These are phyloP conservation scores for Syrista parreyssii DNA, from an alignment of 2,888 invertebrate species.

Conservation along the genomic window DNA sequence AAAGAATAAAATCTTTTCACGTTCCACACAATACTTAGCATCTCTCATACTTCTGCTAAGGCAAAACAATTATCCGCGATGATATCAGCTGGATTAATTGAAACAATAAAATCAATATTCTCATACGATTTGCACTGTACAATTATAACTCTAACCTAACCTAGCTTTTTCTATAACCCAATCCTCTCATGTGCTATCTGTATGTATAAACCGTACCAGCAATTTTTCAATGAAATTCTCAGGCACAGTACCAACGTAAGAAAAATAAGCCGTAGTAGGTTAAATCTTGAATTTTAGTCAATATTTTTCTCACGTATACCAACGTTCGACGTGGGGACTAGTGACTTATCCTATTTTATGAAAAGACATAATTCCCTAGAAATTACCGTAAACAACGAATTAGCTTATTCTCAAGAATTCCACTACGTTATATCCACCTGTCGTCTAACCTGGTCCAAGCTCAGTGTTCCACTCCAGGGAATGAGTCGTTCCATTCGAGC, in stretches of 20 bases:
- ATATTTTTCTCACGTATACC: too few species aligned
- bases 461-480: constrained; percentile 14
- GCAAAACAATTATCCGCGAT: not conserved
- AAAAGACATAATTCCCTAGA: not conserved
- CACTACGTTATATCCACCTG: not conserved
- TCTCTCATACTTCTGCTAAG: not conserved
- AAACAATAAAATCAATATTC: not conserved
- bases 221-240: not conserved
- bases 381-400: not conserved
- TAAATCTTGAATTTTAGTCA: too few species aligned
- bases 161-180: not conserved
- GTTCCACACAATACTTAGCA: not conserved
- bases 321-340: too few species aligned
- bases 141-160: not conserved
- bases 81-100: not conserved
- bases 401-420: not conserved
- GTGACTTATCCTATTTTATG: too few species aligned
- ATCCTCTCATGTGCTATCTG: not conserved
- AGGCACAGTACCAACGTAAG: not conserved
- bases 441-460: not conserved
- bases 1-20: not conserved
- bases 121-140: not conserved
- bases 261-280: not conserved
- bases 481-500: constrained; percentile 32
- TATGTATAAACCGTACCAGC: not conserved